Evolutionary conservation across 2,888 invertebrate species (phyloP).

Genomic region (Amblyteles armatorius): DNA sequence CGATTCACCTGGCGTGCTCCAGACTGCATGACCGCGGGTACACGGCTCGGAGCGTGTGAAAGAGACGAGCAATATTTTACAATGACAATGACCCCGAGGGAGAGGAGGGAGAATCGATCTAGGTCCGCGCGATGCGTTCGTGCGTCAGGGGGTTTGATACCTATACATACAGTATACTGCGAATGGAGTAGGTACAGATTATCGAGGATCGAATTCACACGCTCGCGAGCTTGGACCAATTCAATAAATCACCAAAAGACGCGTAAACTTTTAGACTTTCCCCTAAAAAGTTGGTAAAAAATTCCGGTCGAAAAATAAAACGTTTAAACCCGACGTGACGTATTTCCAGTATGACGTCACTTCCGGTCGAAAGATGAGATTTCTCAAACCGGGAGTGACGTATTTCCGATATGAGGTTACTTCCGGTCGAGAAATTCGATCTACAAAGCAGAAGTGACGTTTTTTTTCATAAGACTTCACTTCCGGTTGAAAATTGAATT

Average conservation of each 20-base stretch:
- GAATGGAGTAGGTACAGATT: slow-evolving; percentile 29
- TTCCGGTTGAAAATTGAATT: too few relatives aligned
- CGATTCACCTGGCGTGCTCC: slow-evolving; percentile 62
- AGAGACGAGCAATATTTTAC: slow-evolving; percentile 55
- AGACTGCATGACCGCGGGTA: slow-evolving; percentile 15
- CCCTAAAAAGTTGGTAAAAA: too few relatives aligned
- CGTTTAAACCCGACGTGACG: too few relatives aligned
- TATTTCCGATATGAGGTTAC: too few relatives aligned
- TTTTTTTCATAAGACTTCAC: too few relatives aligned
- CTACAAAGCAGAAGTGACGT: too few relatives aligned
- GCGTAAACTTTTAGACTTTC: neutral
- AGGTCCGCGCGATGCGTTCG: slow-evolving; percentile 27
- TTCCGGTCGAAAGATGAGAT: too few relatives aligned
- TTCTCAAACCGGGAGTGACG: too few relatives aligned
- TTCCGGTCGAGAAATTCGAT: too few relatives aligned
- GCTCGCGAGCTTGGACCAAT: slow-evolving; percentile 39
- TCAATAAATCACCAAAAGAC: slow-evolving; percentile 40
- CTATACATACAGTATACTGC: neutral
- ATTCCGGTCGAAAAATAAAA: too few relatives aligned
- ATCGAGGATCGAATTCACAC: slow-evolving; percentile 63
- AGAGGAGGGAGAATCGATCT: slow-evolving; percentile 26
- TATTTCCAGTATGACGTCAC: too few relatives aligned
- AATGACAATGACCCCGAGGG: slow-evolving; percentile 63
- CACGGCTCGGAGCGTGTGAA: slow-evolving; percentile 58
- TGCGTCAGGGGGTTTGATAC: slow-evolving; percentile 24